Evolutionary conservation across 2,113 vertebrate species (phyloP).

Genomic region (Phalacrocorax aristotelis): DNA sequence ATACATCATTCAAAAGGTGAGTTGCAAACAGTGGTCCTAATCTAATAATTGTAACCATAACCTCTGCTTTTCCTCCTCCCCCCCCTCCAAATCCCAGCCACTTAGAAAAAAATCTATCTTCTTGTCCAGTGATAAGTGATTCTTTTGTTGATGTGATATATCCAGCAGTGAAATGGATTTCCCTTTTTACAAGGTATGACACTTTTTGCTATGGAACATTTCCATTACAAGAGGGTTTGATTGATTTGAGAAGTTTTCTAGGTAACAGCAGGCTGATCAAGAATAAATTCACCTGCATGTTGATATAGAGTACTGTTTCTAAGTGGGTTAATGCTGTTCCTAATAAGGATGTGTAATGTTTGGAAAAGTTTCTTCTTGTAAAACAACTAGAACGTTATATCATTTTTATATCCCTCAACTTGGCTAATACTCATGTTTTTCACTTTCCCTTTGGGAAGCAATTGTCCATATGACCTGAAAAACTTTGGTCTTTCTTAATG

Average conservation of each 20-base stretch:
- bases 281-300: neutral
- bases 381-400: neutral
- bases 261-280: neutral
- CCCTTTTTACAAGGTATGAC: conserved; percentile 41
- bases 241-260: conserved; percentile 13
- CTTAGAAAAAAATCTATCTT: conserved; percentile 13
- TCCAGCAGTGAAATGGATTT: conserved; percentile 38
- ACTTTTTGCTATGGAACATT: neutral
- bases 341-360: neutral
- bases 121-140: conserved; percentile 40
- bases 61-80: conserved; percentile 9
- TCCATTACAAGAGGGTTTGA: neutral
- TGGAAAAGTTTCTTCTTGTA: neutral
- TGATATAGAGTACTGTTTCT: neutral
- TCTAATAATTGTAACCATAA: conserved; percentile 48
- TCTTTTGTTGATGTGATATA: conserved; percentile 11
- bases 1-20: conserved; percentile 48
- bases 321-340: neutral
- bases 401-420: neutral
- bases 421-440: neutral
- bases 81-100: neutral
- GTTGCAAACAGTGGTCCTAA: conserved; percentile 50
- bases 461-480: neutral
- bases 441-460: neutral
- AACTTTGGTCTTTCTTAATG: neutral